Percentiles rank a stretch among this genome's conserved stretches.
Evolutionary conservation across 2,888 invertebrate species (phyloP).

Genomic region (Phalangium opilio): DNA sequence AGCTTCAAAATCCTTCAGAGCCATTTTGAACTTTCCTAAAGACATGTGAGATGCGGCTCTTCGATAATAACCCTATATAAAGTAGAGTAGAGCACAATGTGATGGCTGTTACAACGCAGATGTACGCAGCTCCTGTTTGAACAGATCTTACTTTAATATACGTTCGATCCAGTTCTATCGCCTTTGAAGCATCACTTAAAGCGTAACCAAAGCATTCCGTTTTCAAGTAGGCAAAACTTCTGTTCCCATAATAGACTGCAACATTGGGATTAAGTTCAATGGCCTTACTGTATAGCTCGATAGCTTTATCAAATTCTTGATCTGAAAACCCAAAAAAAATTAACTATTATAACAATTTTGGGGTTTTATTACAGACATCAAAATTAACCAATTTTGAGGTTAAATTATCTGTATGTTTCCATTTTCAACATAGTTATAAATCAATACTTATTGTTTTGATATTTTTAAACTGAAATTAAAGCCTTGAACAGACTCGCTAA

Average conservation of each 20-base stretch:
- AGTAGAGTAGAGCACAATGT: too few species aligned
- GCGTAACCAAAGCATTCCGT: conserved; percentile 93
- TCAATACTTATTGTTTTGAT: too few species aligned
- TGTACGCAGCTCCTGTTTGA: background rate
- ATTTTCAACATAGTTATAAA: too few species aligned
- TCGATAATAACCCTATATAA: conserved; percentile 69
- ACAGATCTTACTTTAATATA: conserved; percentile 53
- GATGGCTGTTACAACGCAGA: background rate
- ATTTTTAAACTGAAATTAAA: too few species aligned
- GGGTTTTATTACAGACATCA: too few species aligned
- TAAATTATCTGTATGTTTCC: too few species aligned
- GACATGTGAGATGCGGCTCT: conserved; percentile 95
- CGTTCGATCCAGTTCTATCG: conserved; percentile 71
- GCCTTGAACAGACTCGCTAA: too few species aligned
- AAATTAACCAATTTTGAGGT: too few species aligned
- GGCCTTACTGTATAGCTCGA: conserved; percentile 65
- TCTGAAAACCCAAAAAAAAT: too few species aligned
- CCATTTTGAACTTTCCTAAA: conserved; percentile 89
- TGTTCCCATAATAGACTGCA: conserved; percentile 82
- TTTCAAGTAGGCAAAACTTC: conserved; percentile 86
- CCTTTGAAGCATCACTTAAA: conserved; percentile 72
- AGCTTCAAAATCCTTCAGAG: conserved; percentile 89
- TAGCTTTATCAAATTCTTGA: conserved; percentile 76
- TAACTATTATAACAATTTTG: too few species aligned
- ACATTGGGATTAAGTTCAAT: conserved; percentile 66